A percentile compares a stretch with the other conserved stretches of the same genome.
Conservation (phyloP, 2,797 vertebrate species). For the Ctenochaetus hawaiiensis region DNA sequence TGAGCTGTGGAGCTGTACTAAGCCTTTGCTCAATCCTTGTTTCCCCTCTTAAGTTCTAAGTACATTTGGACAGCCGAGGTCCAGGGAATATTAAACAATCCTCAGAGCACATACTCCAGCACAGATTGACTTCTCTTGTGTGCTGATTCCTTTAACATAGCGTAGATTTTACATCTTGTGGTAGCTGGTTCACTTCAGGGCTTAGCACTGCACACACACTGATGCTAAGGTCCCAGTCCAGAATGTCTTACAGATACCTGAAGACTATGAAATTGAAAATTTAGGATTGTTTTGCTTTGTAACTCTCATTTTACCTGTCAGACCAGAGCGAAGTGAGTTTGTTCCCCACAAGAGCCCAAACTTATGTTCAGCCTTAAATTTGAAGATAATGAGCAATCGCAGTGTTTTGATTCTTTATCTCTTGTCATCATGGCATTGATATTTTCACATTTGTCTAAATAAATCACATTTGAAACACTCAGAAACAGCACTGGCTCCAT, state of each 20-base stretch:
- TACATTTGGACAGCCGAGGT: conserved; percentile 43
- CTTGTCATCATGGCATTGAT: conserved; percentile 48
- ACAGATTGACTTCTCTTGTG: conserved; percentile 9
- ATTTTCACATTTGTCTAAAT: conserved; percentile 53
- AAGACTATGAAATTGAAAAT: conserved; percentile 5
- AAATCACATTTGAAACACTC: conserved; percentile 46
- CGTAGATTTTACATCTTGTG: not conserved
- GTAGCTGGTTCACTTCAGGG: not conserved
- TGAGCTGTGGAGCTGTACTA: conserved; percentile 42
- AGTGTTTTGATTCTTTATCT: conserved; percentile 1
- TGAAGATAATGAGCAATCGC: conserved; percentile 43
- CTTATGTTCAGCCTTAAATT: conserved; percentile 21
- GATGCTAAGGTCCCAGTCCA: not conserved
- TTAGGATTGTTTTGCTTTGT: conserved; percentile 12
- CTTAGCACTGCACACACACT: conserved; percentile 6
- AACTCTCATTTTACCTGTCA: conserved; percentile 18
- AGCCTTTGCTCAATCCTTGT: conserved; percentile 50
- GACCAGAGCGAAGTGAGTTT: conserved; percentile 9
- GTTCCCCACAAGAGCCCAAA: conserved; percentile 16
- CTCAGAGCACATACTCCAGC: conserved; percentile 2
- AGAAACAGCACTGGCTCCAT: not conserved
- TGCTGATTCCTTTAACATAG: conserved; percentile 12
- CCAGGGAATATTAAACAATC: conserved; percentile 41
- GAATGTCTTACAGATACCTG: not conserved
- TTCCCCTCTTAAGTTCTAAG: conserved; percentile 44